Conservation (phyloP, 2,797 vertebrate species). For the Onychomys leucogaster region DNA sequence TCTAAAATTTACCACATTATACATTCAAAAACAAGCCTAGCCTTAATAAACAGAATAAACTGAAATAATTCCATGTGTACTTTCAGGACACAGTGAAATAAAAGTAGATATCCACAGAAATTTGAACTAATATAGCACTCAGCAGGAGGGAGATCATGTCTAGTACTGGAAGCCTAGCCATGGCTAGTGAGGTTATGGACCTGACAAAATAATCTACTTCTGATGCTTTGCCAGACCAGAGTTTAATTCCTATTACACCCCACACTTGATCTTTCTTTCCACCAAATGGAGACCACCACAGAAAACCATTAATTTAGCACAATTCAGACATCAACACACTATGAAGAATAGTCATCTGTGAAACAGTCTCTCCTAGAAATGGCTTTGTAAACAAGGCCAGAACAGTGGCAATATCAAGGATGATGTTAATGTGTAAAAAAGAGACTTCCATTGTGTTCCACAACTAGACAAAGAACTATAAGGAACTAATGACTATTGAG, state of each 20-base stretch:
- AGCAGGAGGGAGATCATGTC: not conserved
- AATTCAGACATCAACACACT: not conserved
- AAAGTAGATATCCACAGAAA: not conserved
- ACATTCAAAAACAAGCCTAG: not conserved
- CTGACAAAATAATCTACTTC: not conserved
- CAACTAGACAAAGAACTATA: not conserved
- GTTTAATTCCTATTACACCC: not conserved
- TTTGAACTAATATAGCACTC: no score
- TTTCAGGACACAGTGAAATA: not conserved
- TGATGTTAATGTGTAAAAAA: not conserved
- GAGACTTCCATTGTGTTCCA: not conserved
- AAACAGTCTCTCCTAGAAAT: not conserved
- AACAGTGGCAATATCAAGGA: not conserved
- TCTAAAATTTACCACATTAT: not conserved
- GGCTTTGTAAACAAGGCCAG: not conserved
- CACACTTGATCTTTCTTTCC: no score
- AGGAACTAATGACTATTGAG: not conserved
- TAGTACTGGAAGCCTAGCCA: not conserved
- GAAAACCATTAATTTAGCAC: not conserved
- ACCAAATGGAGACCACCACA: not conserved
- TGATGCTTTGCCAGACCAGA: not conserved
- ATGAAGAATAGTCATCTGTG: not conserved
- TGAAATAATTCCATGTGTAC: not conserved
- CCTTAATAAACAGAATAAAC: not conserved
- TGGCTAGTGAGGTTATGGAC: not conserved